Evolutionary conservation across 2,888 invertebrate species (phyloP), one percentile per base, ranked within the genome.

Genomic region (Entomobrya multifasciata): DNA sequence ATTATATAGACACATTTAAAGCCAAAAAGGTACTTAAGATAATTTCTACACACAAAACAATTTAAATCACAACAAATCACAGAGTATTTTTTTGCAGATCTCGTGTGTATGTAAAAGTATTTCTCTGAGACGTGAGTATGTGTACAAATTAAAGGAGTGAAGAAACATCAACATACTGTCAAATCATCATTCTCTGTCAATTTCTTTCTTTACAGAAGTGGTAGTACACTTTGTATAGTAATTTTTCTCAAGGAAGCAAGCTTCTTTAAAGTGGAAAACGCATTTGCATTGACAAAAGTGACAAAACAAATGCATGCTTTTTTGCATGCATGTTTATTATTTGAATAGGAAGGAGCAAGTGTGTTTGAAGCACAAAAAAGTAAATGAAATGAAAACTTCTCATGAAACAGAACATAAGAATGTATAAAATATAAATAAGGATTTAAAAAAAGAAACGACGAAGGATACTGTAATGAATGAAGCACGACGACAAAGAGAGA

Each of bases 231-330:
- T 8, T 36, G 4, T 36, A 36, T 36, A 36, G 36, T 36, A 36
- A 36, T 36, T 8, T 72, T 72, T 81, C 49, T 80, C 81, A 81
- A 81, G 81, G 81, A 81, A 81, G 41, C 81, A 81, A 81, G 81
- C 81, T 57, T 41, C 17, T 80, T 79, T 70, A 80, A n/a, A 67
- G 80, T 65, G 65, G 49, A 79, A 55, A 27, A 25, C 13, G 20
- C 15, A 17, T 44, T 41, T 47, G 65, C 57, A 70, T 70, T 80
- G 49, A 65, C 57, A 41, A 44, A 70, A 80, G 15, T 72, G 72
- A 81, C 67, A 55, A 67, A 65, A 25, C 44, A 41, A 15, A 57
- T 70, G 36, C 8, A 36, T n/a, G n/a, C n/a, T n/a, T n/a, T 30
- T 27, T 49, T 49, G 76, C 49, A 57, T 36, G 27, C 36, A 11